Evolutionary conservation across 2,113 vertebrate genomes (phyloP), one percentile per base, ranked within the genome.

Genomic region (Phrynosoma platyrhinos): DNA sequence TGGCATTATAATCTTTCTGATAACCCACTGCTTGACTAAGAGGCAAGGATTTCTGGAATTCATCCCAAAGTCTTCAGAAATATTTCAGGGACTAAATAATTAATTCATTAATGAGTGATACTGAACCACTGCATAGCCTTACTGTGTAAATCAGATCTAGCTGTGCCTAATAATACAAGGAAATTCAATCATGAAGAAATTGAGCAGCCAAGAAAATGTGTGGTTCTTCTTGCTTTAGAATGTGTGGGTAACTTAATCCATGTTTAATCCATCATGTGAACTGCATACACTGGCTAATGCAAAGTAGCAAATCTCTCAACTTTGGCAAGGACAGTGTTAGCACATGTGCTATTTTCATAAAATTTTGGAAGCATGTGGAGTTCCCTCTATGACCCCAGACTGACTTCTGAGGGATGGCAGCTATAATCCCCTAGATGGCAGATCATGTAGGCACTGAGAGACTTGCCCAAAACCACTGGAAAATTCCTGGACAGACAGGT

Each of bases 71-170:
- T 82, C 92, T 93, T 84, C 88, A 89, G 87, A 94, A 94, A 91
- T 89, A 92, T 89, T 93, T 94, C 91, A 92, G 94, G 89, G 86
- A 84, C 82, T 89, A 58, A 94, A 93, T 94, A 93, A 94, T 94
- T 80, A 75, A 82, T 87, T 94, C 90, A 58, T 86, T 93, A 87
- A 91, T 32, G 62, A 93, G 89, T 85, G 92, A 92, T 89, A 92
- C 83, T 89, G 92, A 86, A 9, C 88, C 87, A 90, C 89, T 83
- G 82, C 89, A 87, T 79, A 71, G 36, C 69, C 82, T 83, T 91
- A 79, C 86, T 91, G 86, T 84, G 90, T 94, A 93, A 94, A 94
- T 95, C 89, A 94, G 89, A 88, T 92, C 85, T 91, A 66, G 90
- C 93, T 92, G 90, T 87, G 75, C 69, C 77, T 80, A 92, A 87